Base-by-base conservation (phyloP, 2,113 vertebrate species). In the Xiphias gladius region DNA sequence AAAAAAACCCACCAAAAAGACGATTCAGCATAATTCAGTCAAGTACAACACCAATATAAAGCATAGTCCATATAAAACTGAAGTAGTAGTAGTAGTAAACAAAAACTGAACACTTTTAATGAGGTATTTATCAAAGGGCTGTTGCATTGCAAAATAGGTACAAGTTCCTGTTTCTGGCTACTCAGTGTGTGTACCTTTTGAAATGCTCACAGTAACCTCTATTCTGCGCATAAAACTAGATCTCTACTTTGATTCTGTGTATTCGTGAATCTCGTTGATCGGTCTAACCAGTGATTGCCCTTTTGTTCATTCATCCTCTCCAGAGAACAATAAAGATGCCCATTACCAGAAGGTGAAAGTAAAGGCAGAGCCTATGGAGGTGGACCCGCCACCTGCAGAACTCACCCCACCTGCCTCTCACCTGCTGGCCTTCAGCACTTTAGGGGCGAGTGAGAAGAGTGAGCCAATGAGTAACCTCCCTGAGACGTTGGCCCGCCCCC, bases 311-410 rank as follows among this genome's bases (percentile, higher is more conserved):
- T 69, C 35, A 17, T 14, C 67, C 89, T 75, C 92, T 96, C 91
- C 96, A 87, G 98, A 99, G 92, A 99, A 97, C 96, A 98, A 96
- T 95, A 99, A 98, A 94, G 98, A 98, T 58, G 80, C 94, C 54
- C 92, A 91, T 39, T 90, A 92, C 80, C 97, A 97, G 94, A 94
- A 90, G 86, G 94, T 96, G 79, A 96, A 94, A 88, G 96, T 99
- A 83, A 99, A 99, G 94, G 96, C 96, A 65, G 98, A 99, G 67
- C 98, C 98, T 12, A 99, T 99, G 98, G 98, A 99, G 90, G 96
- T 99, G 78, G 98, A 99, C 92, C 96, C 97, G 46, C 96, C 94
- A 3, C 94, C 96, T 1, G 79, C 88, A 74, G 94, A 96, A 0
- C 94, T 94, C 24, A 89, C 94, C 22, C 90, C 94, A 48, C 95